Conservation (phyloP, 2,113 vertebrate genomes). For the Progne subis region DNA sequence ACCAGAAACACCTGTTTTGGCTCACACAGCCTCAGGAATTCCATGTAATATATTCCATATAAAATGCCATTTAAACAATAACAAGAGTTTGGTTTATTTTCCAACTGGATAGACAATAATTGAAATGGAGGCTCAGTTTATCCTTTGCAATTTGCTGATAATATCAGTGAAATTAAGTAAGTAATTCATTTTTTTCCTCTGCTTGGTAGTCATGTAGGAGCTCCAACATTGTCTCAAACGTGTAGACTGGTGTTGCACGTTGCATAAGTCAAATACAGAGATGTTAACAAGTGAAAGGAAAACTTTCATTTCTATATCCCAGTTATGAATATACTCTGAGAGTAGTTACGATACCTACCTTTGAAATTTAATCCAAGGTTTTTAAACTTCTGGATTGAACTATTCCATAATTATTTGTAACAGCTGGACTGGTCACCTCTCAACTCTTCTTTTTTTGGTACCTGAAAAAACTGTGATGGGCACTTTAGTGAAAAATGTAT, state of each 20-base stretch:
- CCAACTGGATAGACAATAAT: neutral
- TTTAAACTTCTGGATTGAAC: neutral
- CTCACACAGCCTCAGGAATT: neutral
- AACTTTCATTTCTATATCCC: neutral
- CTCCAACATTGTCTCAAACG: neutral
- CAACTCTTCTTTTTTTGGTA: neutral
- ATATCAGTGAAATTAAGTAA: neutral
- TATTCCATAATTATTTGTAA: neutral
- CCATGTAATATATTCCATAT: rapidly evolving
- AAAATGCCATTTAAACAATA: neutral
- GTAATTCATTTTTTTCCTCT: neutral
- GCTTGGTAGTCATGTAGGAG: neutral
- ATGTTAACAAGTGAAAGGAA: neutral
- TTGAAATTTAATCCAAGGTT: neutral
- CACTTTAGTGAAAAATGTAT: neutral
- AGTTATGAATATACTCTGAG: neutral
- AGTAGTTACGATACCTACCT: neutral
- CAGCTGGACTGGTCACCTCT: neutral
- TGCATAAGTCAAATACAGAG: neutral
- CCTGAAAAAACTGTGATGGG: neutral
- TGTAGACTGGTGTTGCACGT: neutral
- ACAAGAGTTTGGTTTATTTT: neutral
- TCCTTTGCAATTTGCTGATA: neutral
- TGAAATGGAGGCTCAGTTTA: neutral
- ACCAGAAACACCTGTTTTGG: slow-evolving; percentile 18